phyloP scores from a whole-genome alignment of 2,113 vertebrate genomes.

The Pholis gunnellus region DNA sequence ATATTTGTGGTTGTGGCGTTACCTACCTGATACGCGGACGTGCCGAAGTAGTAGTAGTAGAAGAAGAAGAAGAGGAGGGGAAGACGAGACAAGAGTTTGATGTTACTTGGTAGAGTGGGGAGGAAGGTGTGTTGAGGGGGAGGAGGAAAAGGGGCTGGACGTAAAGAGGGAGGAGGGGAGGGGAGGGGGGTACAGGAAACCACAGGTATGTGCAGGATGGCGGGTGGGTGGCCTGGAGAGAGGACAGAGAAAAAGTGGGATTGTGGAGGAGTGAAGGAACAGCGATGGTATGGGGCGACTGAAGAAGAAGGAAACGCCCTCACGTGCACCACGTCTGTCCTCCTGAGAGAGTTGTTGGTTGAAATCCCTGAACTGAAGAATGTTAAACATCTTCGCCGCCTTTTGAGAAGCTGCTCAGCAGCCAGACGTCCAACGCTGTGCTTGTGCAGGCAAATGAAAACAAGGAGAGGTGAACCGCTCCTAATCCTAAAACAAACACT shows the following conservation, averaged over 20 bases:
- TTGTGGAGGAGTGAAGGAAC: slow-evolving; percentile 54
- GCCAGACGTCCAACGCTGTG: slow-evolving; percentile 38
- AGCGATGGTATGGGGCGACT: slow-evolving; percentile 5
- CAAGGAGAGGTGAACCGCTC: slow-evolving; percentile 59
- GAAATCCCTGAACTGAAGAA: slow-evolving; percentile 22
- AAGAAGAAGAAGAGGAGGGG: slow-evolving; percentile 10
- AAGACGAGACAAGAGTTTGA: slow-evolving; percentile 36
- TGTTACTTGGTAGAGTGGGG: slow-evolving; percentile 9
- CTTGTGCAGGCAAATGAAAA: slow-evolving; percentile 69
- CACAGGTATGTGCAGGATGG: slow-evolving; percentile 85
- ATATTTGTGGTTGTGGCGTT: slow-evolving; percentile 71
- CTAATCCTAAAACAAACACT: slow-evolving; percentile 66
- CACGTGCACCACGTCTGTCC: slow-evolving; percentile 17
- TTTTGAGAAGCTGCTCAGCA: slow-evolving; percentile 36
- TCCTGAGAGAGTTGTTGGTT: slow-evolving; percentile 16
- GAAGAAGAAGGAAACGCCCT: slow-evolving; percentile 35
- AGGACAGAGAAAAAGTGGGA: slow-evolving; percentile 59
- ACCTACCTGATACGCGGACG: slow-evolving; percentile 65
- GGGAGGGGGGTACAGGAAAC: slow-evolving; percentile 76
- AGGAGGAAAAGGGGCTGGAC: slow-evolving; percentile 21
- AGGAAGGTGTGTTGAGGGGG: slow-evolving; percentile 20
- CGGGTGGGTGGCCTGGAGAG: slow-evolving; percentile 76
- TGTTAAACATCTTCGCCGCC: slow-evolving; percentile 20
- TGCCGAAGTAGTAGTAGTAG: slow-evolving; percentile 20
- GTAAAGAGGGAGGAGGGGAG: slow-evolving; percentile 50